These are phyloP conservation scores for Ormyrus labotus DNA, from an alignment of 2,888 invertebrate genomes.

Conservation along the genomic window DNA sequence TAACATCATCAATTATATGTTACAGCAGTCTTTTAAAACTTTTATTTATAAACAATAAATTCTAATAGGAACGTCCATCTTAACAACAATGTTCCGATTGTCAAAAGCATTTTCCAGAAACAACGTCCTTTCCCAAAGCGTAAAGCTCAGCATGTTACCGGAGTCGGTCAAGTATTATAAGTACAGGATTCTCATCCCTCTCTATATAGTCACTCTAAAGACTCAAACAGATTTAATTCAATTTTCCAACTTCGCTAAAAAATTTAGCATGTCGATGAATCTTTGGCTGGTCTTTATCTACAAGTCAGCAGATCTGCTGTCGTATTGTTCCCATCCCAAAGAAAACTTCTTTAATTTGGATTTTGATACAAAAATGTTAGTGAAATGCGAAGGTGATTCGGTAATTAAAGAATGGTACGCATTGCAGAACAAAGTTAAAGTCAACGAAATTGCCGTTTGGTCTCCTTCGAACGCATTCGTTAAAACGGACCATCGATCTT, in stretches of 20 bases:
- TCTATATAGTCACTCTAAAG: conserved; percentile 34
- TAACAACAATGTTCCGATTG: conserved; percentile 29
- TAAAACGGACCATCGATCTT: conserved; percentile 8
- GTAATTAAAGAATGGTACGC: conserved; percentile 63
- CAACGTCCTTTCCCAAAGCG: conserved; percentile 18
- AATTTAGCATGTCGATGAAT: conserved; percentile 58
- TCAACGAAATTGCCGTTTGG: conserved; percentile 40
- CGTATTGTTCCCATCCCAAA: conserved; percentile 53
- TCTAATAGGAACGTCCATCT: conserved; percentile 6
- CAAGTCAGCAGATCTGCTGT: conserved; percentile 7
- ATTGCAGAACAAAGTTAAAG: background rate
- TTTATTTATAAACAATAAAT: background rate
- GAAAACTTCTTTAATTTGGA: conserved; percentile 58
- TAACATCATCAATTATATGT: too few relatives aligned
- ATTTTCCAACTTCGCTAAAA: conserved; percentile 58
- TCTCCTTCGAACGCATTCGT: background rate
- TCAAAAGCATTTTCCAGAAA: conserved; percentile 22
- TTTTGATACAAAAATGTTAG: conserved; percentile 62
- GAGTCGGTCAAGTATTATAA: conserved; percentile 22
- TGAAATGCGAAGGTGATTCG: conserved; percentile 57
- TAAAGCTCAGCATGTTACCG: conserved; percentile 16
- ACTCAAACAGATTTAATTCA: conserved; percentile 30
- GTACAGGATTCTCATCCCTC: conserved; percentile 9
- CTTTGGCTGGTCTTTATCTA: conserved; percentile 66
- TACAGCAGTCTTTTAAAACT: background rate